Evolutionary conservation across 2,797 vertebrate genomes (phyloP), one percentile per base, ranked within the genome.

Genomic region (Spinus pinus): DNA sequence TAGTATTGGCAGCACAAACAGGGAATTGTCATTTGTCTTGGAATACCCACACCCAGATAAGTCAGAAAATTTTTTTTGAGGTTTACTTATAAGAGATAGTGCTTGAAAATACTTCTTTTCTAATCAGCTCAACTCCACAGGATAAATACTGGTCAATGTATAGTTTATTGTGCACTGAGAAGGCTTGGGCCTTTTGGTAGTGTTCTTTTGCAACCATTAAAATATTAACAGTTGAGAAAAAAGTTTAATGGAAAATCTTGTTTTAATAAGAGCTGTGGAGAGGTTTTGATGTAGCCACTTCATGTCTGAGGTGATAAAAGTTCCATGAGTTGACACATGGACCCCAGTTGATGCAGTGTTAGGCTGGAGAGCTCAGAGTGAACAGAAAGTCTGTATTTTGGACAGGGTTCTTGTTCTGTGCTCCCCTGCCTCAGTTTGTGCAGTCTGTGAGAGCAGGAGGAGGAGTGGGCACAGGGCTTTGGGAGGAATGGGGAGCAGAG

Each of bases 241-340:
- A 70, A 62, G 12, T 27, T 57, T 14, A 35, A 31, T 14, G 28
- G 24, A 42, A 50, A 62, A 50, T n/a, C 7, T 33, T 61, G 18
- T 35, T 71, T 74, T 15, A 72, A 9, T 31, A 23, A 69, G 9
- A 65, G 7, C 73, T 33, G 8, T 27, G 46, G 33, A 54, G 41
- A 35, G 25, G 14, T 62, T 83, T 86, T 70, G 21, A 37, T 23
- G n/a, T 9, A 66, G 30, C 35, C 0, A 0, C 46, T 61, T 65
- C 24, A 1, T 16, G 16, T 47, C 44, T 78, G 83, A 75, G 15
- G 60, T 77, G 42, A 20, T 69, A 8, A 6, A 53, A 51, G 25
- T 31, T 2, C 25, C 7, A 0, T 30, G 37, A 49, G 20, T 17
- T 77, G 31, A 23, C 18, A 49, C 0, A 0, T 1, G 58, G 20